These are phyloP conservation scores for Amphiura filiformis DNA, from an alignment of 35 echinoderm and acorn worm species.

Conservation along the genomic window DNA sequence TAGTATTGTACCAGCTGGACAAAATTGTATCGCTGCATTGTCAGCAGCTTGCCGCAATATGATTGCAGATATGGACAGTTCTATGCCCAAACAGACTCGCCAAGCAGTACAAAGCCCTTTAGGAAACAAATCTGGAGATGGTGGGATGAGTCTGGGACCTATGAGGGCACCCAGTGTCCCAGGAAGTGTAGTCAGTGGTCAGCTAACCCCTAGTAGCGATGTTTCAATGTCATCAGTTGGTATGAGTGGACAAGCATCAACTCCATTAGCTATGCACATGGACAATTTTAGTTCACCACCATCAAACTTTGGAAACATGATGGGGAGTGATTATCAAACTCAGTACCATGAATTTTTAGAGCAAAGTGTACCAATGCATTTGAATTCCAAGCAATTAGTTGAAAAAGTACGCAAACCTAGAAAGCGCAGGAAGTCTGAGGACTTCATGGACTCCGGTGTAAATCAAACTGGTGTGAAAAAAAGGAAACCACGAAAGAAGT, in stretches of 20 bases:
- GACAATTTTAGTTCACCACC: constrained; percentile 27
- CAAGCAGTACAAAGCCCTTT: constrained; percentile 50
- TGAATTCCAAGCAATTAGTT: constrained; percentile 46
- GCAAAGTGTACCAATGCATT: constrained; percentile 68
- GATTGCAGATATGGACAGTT: constrained; percentile 96
- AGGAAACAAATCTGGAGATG: constrained; percentile 13
- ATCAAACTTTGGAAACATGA: neutral
- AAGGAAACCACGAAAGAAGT: constrained; percentile 35
- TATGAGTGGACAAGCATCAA: constrained; percentile 19
- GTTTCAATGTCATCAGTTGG: constrained; percentile 6
- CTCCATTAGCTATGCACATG: constrained; percentile 1
- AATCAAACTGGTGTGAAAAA: constrained; percentile 34
- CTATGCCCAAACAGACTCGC: constrained; percentile 58
- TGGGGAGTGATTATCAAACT: constrained; percentile 47
- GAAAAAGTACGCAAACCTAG: constrained; percentile 58
- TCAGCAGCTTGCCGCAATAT: constrained; percentile 98
- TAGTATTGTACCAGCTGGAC: constrained; percentile 44
- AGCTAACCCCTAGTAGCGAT: neutral
- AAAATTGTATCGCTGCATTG: constrained; percentile 98
- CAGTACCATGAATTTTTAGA: constrained; percentile 78
- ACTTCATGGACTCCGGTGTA: constrained; percentile 30
- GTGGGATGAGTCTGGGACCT: neutral
- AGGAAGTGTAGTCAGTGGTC: neutral
- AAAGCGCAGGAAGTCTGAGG: constrained; percentile 64
- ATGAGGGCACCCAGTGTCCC: neutral